Conservation (phyloP, 1,140 invertebrate genomes). For the Drosophila repletoides region DNA sequence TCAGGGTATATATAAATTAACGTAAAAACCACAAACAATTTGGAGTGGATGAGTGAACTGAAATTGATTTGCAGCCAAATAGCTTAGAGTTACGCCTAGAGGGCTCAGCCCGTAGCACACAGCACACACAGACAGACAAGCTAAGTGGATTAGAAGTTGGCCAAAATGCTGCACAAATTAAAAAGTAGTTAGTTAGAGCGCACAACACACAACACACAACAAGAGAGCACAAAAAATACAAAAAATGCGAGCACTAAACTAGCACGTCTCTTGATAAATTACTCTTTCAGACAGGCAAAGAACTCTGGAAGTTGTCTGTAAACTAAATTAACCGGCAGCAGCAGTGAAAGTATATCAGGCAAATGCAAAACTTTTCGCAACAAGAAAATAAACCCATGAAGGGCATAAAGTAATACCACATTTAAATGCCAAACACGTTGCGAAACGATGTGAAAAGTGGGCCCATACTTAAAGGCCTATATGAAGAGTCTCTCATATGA, state of each 20-base stretch:
- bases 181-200: constrained; percentile 45
- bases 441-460: constrained; percentile 62
- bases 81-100: constrained; percentile 6
- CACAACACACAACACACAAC: background rate
- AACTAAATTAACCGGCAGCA: constrained; percentile 55
- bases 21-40: constrained; percentile 26
- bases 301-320: constrained; percentile 19
- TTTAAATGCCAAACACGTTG: constrained; percentile 66
- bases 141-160: constrained; percentile 53
- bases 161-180: constrained; percentile 48
- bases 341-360: background rate
- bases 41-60: constrained; percentile 7
- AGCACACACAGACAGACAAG: constrained; percentile 16
- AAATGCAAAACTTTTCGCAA: constrained; percentile 37
- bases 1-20: constrained; percentile 33
- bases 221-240: constrained; percentile 1
- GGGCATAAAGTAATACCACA: constrained; percentile 29
- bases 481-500: constrained; percentile 23
- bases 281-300: constrained; percentile 8
- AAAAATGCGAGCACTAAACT: constrained; percentile 27
- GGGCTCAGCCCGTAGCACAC: constrained; percentile 2
- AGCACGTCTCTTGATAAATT: constrained; percentile 40
- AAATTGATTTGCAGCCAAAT: constrained; percentile 41
- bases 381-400: constrained; percentile 4
- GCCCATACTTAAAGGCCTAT: constrained; percentile 22